phyloP scores from a whole-genome alignment of 2,888 invertebrate genomes.

The Ellobium chinense region DNA sequence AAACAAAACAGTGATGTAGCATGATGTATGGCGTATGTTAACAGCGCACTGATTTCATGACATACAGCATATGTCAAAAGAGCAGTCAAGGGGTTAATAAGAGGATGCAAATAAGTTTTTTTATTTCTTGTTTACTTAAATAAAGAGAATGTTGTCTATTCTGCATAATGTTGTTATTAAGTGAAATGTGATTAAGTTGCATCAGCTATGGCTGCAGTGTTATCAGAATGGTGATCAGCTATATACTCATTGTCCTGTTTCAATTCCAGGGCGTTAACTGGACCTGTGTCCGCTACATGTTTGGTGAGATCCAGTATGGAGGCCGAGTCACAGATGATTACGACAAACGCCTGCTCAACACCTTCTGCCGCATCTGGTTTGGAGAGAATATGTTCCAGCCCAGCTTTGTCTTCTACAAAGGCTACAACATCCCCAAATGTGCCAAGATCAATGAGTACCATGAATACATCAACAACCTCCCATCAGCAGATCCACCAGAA shows the following conservation, averaged over 20 bases:
- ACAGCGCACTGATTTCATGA: no score
- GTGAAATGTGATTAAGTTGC: no score
- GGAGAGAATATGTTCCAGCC: slow-evolving; percentile 77
- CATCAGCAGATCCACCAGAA: slow-evolving; percentile 77
- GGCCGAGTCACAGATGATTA: slow-evolving; percentile 80
- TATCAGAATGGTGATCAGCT: no score
- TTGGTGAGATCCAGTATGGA: slow-evolving; percentile 80
- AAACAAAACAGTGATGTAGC: no score
- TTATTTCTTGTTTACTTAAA: no score
- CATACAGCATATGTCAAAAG: no score
- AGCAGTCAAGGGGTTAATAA: no score
- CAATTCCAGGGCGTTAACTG: slow-evolving; percentile 78
- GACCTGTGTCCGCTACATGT: slow-evolving; percentile 79
- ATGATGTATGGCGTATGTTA: no score
- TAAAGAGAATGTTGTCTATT: no score
- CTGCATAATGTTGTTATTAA: no score
- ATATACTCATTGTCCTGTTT: no score
- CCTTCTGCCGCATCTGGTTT: slow-evolving; percentile 79
- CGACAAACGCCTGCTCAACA: slow-evolving; percentile 79
- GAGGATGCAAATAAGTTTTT: no score
- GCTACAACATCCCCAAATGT: slow-evolving; percentile 78
- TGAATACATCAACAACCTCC: slow-evolving; percentile 75
- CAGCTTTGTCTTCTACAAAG: slow-evolving; percentile 77
- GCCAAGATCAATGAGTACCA: slow-evolving; percentile 74
- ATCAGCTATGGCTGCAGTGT: background rate